phyloP scores from a whole-genome alignment of 2,888 invertebrate species.

The Zygothrica quintamaculata region DNA sequence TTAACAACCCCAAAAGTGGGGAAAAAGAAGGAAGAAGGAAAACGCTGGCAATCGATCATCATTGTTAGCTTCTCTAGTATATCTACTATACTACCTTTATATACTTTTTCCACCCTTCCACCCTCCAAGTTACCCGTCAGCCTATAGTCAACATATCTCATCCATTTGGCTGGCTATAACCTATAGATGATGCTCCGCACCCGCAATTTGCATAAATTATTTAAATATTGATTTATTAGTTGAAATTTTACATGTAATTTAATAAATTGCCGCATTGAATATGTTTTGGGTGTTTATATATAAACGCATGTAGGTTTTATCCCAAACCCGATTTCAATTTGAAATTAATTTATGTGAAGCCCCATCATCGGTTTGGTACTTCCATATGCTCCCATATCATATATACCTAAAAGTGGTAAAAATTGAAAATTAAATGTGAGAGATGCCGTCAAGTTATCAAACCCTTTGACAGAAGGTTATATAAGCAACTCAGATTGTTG shows the following conservation, averaged over 20 bases:
- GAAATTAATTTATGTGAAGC: slow-evolving; percentile 44
- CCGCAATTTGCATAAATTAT: slow-evolving; percentile 67
- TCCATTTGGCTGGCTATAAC: too few relatives aligned
- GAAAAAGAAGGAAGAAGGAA: too few relatives aligned
- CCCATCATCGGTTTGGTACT: slow-evolving; percentile 30
- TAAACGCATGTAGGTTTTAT: too few relatives aligned
- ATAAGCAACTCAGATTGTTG: slow-evolving; percentile 28
- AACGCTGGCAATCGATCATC: slow-evolving; percentile 65
- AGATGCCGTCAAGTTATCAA: slow-evolving; percentile 22
- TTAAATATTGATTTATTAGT: slow-evolving; percentile 75
- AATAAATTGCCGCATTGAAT: slow-evolving; percentile 34
- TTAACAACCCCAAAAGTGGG: slow-evolving; percentile 34
- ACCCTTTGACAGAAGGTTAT: slow-evolving; percentile 37
- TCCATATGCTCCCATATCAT: slow-evolving; percentile 11
- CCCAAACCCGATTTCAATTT: too few relatives aligned
- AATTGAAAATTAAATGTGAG: slow-evolving; percentile 65
- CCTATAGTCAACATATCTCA: too few relatives aligned
- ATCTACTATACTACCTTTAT: too few relatives aligned
- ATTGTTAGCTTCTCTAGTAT: slow-evolving; percentile 22
- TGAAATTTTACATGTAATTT: slow-evolving; percentile 66
- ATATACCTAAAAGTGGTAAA: slow-evolving; percentile 32
- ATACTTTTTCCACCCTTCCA: background rate
- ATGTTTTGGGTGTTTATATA: too few relatives aligned
- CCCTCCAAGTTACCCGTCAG: too few relatives aligned
- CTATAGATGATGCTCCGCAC: too few relatives aligned